Evolutionary conservation across 2,888 invertebrate genomes (phyloP).

Genomic region (Agriopis aurantiaria): DNA sequence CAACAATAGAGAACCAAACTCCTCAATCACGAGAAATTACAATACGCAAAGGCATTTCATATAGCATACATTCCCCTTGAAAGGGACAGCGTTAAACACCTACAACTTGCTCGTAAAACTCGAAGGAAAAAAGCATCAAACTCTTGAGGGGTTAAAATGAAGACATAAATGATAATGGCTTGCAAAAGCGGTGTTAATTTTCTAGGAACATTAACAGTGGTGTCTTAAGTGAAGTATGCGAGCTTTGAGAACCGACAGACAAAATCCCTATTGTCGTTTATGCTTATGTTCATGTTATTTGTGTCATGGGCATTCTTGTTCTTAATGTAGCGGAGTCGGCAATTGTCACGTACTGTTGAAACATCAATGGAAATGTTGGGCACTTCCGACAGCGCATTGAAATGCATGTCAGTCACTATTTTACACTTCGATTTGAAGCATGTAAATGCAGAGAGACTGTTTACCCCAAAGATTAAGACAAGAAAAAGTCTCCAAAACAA

Average conservation of each 20-base stretch:
- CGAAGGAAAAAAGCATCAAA: conserved; percentile 50
- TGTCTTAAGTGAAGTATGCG: conserved; percentile 61
- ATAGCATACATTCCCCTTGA: conserved; percentile 36
- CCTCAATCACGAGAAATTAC: conserved; percentile 34
- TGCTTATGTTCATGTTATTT: conserved; percentile 53
- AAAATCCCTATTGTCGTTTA: conserved; percentile 65
- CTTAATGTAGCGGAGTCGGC: conserved; percentile 45
- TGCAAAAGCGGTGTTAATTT: conserved; percentile 74
- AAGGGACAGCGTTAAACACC: conserved; percentile 44
- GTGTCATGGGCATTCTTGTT: conserved; percentile 63
- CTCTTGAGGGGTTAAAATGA: conserved; percentile 67
- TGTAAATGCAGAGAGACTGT: conserved; percentile 16
- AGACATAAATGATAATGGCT: conserved; percentile 71
- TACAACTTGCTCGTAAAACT: conserved; percentile 53
- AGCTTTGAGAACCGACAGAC: conserved; percentile 62
- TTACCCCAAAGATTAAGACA: conserved; percentile 13
- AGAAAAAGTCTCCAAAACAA: background rate
- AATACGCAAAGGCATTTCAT: conserved; percentile 31
- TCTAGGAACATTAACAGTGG: conserved; percentile 69
- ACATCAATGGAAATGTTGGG: conserved; percentile 61
- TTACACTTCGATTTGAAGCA: conserved; percentile 37
- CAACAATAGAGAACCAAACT: conserved; percentile 35
- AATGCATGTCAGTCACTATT: conserved; percentile 45
- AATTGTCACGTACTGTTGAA: conserved; percentile 66
- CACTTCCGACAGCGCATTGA: conserved; percentile 53